Evolutionary conservation across 2,797 vertebrate species (phyloP), one percentile per base, ranked within the genome.

Genomic region (Harpagifer antarcticus): DNA sequence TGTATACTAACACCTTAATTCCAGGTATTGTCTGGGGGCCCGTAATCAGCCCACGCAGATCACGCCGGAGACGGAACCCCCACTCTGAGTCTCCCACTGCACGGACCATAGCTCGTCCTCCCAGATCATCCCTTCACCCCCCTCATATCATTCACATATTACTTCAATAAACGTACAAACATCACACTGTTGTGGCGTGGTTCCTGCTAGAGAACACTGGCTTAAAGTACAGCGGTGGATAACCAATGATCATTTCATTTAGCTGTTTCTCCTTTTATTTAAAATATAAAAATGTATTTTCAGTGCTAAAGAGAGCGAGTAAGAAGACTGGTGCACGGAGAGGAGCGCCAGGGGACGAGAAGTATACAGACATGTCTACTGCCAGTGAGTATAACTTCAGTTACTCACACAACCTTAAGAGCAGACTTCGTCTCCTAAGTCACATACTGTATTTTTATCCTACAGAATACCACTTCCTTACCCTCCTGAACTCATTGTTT

Each of bases 291-390:
- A 20, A 12, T 42, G 27, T 11, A 27, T 63, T 69, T 88, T 63
- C 37, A 96, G 95, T 99, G 89, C 94, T 99, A 65, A 97, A 99
- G 88, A 91, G 98, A 92, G 98, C 97, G 47, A 99, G 98, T 92
- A 99, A 99, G 94, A 97, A 98, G 90, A 99, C 93, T 0, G 94
- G 93, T 0, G 96, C 96, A 79, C 96, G 96, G 14, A 93, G 97
- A 67, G 97, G 96, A 85, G 97, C 96, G 27, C 96, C 97, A 0
- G 95, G 97, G 2, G 98, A 99, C 0, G 97, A 98, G 63, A 98
- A 97, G 87, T 97, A 96, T 16, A 95, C 96, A 0, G 98, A 99
- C 84, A 97, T 94, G 76, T 94, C 97, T n/a, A 97, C 98, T 0
- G 96, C 97, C 74, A 97, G 98, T 88, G 89, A 97, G 95, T 85